Percentiles rank a stretch among this genome's conserved stretches.
Evolutionary conservation across 2,113 vertebrate species (phyloP).

Genomic region (Empidonax traillii): DNA sequence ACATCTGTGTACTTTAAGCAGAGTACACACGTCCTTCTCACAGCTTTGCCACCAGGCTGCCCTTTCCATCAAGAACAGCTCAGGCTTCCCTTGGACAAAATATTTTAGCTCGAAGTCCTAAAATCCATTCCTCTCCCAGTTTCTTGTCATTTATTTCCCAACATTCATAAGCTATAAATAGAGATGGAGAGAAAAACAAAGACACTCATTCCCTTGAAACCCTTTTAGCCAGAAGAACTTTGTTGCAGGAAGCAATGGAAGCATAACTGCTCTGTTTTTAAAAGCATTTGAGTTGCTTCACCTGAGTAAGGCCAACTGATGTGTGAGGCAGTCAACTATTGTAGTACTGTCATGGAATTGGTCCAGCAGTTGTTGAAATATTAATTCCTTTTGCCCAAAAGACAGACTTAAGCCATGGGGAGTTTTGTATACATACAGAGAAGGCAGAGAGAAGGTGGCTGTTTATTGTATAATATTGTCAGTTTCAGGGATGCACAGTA

Average conservation of each 20-base stretch:
- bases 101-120: neutral
- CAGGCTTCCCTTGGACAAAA: neutral
- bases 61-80: neutral
- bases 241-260: neutral
- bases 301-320: neutral
- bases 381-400: slow-evolving; percentile 41
- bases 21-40: neutral
- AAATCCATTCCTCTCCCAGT: neutral
- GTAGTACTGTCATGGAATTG: neutral
- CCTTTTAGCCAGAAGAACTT: neutral
- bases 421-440: neutral
- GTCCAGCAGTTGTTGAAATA: slow-evolving; percentile 4
- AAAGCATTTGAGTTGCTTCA: neutral
- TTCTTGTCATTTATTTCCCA: neutral
- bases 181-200: neutral
- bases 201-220: neutral
- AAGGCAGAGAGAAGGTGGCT: neutral
- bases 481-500: neutral
- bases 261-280: slow-evolving; percentile 4
- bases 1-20: neutral
- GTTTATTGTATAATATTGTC: neutral
- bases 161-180: neutral
- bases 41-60: neutral
- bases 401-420: neutral
- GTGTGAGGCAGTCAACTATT: slow-evolving; percentile 15